phyloP scores from a whole-genome alignment of 2,113 vertebrate genomes.

The Colaptes auratus region DNA sequence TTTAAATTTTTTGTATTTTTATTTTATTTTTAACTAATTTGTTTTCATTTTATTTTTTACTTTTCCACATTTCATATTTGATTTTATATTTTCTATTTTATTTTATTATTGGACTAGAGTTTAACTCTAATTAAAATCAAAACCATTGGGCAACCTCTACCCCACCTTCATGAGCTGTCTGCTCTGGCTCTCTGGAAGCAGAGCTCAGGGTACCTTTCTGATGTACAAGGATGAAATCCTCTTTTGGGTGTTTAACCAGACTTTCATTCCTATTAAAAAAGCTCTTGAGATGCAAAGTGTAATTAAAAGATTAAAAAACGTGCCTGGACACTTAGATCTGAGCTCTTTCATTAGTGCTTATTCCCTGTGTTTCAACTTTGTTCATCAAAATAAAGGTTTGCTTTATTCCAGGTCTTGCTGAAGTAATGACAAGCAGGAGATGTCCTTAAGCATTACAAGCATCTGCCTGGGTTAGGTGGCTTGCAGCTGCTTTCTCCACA shows the following conservation, averaged over 20 bases:
- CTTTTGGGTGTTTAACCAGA: neutral
- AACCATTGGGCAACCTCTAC: neutral
- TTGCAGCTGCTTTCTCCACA: neutral
- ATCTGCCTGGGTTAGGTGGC: neutral
- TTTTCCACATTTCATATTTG: no score
- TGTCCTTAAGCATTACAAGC: neutral
- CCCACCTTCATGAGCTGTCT: neutral
- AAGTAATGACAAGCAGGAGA: neutral
- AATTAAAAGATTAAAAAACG: conserved; percentile 14
- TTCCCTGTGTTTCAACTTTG: neutral
- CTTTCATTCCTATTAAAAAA: conserved; percentile 8
- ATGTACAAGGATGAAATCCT: neutral
- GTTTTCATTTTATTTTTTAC: no score
- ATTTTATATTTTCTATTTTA: neutral
- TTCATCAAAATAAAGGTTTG: neutral
- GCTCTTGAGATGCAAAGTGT: neutral
- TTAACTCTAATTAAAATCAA: neutral
- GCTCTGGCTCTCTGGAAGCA: neutral
- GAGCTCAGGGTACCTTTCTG: neutral
- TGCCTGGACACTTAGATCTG: neutral
- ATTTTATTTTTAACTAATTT: no score
- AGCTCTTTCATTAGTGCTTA: neutral
- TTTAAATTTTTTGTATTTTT: no score
- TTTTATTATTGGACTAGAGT: neutral
- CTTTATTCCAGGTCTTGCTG: neutral